A percentile compares a stretch with the other conserved stretches of the same genome.
Evolutionary conservation across 2,888 invertebrate species (phyloP).

Genomic region (Eilema sororculum): DNA sequence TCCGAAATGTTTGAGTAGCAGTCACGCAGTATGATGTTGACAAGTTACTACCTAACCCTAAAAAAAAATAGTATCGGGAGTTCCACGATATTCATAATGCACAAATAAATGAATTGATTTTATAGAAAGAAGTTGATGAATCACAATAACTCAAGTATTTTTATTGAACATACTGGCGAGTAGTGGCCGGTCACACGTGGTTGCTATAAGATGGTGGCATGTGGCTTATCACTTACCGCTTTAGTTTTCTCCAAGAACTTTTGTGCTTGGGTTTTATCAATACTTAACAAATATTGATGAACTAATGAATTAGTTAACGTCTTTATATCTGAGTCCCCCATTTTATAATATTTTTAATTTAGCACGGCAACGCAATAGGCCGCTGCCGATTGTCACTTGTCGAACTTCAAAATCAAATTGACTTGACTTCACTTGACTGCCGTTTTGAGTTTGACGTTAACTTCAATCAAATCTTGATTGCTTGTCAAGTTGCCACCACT

Average conservation of each 20-base stretch:
- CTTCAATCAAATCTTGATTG: too few relatives aligned
- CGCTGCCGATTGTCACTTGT: slow-evolving; percentile 30
- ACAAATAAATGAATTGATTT: not conserved
- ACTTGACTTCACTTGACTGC: too few relatives aligned
- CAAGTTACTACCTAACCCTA: not conserved
- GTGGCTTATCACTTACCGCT: slow-evolving; percentile 88
- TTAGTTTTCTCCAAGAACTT: slow-evolving; percentile 91
- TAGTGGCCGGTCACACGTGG: slow-evolving; percentile 73
- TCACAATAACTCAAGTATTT: not conserved
- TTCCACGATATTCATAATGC: not conserved
- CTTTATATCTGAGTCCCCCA: slow-evolving; percentile 69
- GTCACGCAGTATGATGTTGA: not conserved
- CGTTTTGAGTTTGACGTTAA: too few relatives aligned
- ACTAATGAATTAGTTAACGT: slow-evolving; percentile 85
- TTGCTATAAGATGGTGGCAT: slow-evolving; percentile 45
- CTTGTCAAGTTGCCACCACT: too few relatives aligned
- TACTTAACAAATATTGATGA: slow-evolving; percentile 88
- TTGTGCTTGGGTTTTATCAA: slow-evolving; percentile 89
- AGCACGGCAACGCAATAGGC: slow-evolving; percentile 25
- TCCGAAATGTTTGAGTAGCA: not conserved
- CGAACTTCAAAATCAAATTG: too few relatives aligned
- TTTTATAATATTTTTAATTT: slow-evolving; percentile 44
- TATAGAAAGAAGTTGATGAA: not conserved
- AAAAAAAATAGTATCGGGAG: not conserved
- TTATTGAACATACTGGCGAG: slow-evolving; percentile 68